Evolutionary conservation across 2,797 vertebrate genomes (phyloP), one percentile per base, ranked within the genome.

Genomic region (Urocyon cinereoargenteus): DNA sequence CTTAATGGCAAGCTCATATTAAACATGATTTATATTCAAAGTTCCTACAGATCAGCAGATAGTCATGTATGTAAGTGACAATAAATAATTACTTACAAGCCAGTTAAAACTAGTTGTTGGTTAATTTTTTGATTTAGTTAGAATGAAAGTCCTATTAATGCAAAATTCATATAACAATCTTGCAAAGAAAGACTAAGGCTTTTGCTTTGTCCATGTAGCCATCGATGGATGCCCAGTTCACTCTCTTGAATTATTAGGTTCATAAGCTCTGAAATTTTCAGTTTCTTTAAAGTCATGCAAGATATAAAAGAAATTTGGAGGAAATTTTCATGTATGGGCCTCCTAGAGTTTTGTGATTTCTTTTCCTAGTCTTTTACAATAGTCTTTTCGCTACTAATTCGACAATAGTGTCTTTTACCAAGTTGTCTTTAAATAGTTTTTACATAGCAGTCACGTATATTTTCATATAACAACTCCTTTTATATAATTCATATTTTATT

Each of bases 241-340:
- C 19, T 94, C 31, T 92, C 45, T 84, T 83, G 12, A 75, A 34
- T 61, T 68, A 3, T 28, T 89, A 22, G 70, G 3, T 53, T 79
- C 13, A 55, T 34, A 88, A 82, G 0, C 2, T 51, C 45, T 70
- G 81, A 6, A 57, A 51, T 70, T 77, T 88, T 66, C 14, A 81
- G n/a, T 55, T 91, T 96, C 34, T 90, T 90, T 75, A 70, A 82
- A 93, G 24, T 68, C 55, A 86, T 89, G 2, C n/a, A 83, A 89
- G 34, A 70, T 34, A 9, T 81, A 64, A 89, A 95, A 53, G 40
- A 40, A 28, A 53, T n/a, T 81, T 70, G 24, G 53, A 45, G 93
- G 68, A 91, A 55, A 91, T 8, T 15, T 89, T 34, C 72, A 81
- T 14, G 4, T 73, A 11, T 45, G 90, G 12, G 10, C 15, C 28